Percentiles rank a stretch among this genome's conserved stretches.
Conservation (phyloP, 2,888 invertebrate species). For the Polydrusus pterygomalis region DNA sequence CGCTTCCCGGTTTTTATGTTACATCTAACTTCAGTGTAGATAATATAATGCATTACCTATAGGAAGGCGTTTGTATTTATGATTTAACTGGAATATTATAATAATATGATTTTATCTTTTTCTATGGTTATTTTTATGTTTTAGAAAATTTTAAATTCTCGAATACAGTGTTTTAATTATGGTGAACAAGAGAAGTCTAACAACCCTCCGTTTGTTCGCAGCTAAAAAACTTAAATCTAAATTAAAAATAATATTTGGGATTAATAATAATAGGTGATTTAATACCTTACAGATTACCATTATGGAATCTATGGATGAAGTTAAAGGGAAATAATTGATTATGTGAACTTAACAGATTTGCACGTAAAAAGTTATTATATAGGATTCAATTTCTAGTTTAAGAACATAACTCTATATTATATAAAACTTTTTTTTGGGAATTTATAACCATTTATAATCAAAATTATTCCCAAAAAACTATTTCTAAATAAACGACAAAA, state of each 20-base stretch:
- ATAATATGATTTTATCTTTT: neutral
- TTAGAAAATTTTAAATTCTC: neutral
- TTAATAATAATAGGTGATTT: neutral
- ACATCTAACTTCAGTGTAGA: neutral
- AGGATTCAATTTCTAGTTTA: no score
- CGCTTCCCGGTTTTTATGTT: neutral
- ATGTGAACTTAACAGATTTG: neutral
- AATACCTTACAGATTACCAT: neutral
- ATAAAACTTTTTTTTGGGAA: no score
- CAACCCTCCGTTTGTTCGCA: neutral
- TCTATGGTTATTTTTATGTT: neutral
- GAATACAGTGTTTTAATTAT: constrained; percentile 4
- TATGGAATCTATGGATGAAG: neutral
- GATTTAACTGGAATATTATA: neutral
- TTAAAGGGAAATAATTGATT: constrained; percentile 4
- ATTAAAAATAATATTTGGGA: constrained; percentile 4
- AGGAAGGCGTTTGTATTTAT: neutral
- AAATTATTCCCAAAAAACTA: no score
- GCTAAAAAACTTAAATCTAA: no score
- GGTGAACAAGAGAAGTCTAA: neutral
- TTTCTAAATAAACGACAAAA: no score
- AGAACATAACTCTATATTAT: no score
- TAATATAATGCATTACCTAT: neutral
- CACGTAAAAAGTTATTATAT: neutral
- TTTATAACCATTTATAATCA: no score